Evolutionary conservation across 1,140 invertebrate genomes (phyloP).

Genomic region (Drosophila persimilis): DNA sequence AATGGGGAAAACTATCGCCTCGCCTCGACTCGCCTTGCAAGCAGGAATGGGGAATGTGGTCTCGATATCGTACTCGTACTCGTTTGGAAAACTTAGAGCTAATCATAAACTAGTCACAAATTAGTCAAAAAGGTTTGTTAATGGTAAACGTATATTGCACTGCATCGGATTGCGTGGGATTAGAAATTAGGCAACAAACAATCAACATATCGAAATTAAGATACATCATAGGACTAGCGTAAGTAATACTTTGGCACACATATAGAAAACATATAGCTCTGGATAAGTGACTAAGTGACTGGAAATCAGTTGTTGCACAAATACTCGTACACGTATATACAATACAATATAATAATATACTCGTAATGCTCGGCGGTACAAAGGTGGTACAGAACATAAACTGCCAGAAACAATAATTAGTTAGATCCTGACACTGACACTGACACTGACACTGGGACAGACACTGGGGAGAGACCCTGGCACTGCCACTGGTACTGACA

Average conservation of each 20-base stretch:
- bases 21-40: no score
- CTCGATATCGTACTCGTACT: background rate
- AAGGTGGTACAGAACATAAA: constrained; percentile 60
- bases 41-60: no score
- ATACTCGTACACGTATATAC: no score
- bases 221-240: constrained; percentile 52
- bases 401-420: constrained; percentile 37
- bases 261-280: constrained; percentile 40
- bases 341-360: constrained; percentile 3
- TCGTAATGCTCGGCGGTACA: constrained; percentile 44
- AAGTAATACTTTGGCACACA: constrained; percentile 72
- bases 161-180: constrained; percentile 48
- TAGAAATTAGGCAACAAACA: constrained; percentile 68
- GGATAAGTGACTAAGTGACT: background rate
- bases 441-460: background rate
- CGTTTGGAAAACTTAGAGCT: constrained; percentile 23
- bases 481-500: constrained; percentile 15
- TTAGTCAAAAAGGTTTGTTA: constrained; percentile 6
- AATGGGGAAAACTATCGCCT: background rate
- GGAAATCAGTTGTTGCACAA: constrained; percentile 15
- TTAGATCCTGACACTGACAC: constrained; percentile 1
- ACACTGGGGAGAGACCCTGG: no score
- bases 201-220: constrained; percentile 33
- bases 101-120: constrained; percentile 12
- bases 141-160: constrained; percentile 57